Evolutionary conservation across 2,113 vertebrate genomes (phyloP).

Genomic region (Mesitornis unicolor): DNA sequence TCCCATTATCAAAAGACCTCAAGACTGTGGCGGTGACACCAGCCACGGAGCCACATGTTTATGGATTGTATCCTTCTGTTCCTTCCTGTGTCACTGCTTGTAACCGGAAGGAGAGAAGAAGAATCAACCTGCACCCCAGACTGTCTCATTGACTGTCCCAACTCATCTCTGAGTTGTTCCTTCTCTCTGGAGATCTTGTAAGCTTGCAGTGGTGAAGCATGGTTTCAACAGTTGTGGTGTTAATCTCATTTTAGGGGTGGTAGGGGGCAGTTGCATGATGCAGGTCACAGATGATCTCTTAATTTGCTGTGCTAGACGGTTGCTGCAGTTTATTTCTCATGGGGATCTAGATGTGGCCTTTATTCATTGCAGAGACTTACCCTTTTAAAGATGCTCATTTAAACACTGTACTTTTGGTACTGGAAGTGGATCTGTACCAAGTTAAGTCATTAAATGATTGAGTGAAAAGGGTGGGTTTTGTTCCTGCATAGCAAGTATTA

Average conservation of each 20-base stretch:
- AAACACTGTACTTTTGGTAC: neutral
- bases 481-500: neutral
- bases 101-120: too few species aligned
- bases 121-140: too few species aligned
- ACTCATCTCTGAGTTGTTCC: neutral
- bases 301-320: neutral
- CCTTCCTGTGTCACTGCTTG: too few species aligned
- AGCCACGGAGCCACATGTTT: too few species aligned
- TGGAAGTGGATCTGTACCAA: neutral
- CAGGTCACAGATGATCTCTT: neutral
- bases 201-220: neutral
- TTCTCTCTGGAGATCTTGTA: neutral
- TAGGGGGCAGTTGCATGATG: neutral
- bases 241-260: neutral
- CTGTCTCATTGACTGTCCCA: too few species aligned
- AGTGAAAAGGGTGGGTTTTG: neutral
- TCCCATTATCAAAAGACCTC: too few species aligned
- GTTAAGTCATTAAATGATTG: neutral
- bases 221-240: neutral
- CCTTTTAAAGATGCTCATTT: neutral
- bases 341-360: neutral
- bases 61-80: too few species aligned
- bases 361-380: neutral
- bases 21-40: too few species aligned
- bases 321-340: neutral